These are phyloP conservation scores for Caracal caracal DNA, from an alignment of 2,113 vertebrate genomes.

Conservation along the genomic window DNA sequence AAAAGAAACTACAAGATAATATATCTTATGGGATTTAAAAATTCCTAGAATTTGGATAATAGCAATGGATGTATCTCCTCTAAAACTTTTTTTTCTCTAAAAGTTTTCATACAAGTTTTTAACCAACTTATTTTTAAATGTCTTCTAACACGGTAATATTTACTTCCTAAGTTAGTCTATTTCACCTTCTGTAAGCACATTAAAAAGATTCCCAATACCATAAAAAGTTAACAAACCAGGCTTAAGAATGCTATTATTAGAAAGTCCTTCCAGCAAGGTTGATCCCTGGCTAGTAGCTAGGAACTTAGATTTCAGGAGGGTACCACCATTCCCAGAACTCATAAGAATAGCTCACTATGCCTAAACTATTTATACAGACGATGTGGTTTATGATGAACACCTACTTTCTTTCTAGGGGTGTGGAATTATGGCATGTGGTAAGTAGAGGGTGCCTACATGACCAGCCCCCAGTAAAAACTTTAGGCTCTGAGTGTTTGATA, in stretches of 20 bases:
- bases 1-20: neutral
- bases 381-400: neutral
- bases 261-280: neutral
- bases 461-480: neutral
- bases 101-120: neutral
- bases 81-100: slow-evolving; percentile 9
- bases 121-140: slow-evolving; percentile 34
- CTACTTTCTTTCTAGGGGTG: neutral
- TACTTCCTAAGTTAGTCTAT: neutral
- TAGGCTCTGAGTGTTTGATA: neutral
- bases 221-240: neutral
- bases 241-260: neutral
- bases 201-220: neutral
- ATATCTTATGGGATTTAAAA: neutral
- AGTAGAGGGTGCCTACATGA: neutral
- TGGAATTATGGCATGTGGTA: neutral
- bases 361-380: neutral
- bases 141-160: neutral
- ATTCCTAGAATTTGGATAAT: neutral
- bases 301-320: neutral
- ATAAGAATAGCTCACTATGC: neutral
- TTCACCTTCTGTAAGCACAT: slow-evolving; percentile 10
- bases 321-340: neutral
- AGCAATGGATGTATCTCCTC: neutral
- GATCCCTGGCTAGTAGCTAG: neutral